Evolutionary conservation across 2,113 vertebrate genomes (phyloP).

Genomic region (Sphaerodactylus townsendi): DNA sequence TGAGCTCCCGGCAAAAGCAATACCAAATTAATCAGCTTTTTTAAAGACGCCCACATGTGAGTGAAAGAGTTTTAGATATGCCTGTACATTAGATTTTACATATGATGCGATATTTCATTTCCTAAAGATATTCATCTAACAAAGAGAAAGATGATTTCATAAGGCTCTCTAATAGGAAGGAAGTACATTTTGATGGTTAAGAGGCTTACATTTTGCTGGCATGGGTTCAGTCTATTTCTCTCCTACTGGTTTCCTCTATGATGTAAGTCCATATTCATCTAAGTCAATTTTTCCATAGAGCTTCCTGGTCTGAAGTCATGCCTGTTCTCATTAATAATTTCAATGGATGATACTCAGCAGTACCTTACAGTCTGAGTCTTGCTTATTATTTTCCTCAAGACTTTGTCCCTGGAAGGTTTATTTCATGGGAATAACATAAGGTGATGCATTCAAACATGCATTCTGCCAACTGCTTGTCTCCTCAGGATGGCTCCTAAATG

Average conservation of each 20-base stretch:
- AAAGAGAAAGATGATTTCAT: not conserved
- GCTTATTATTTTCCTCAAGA: not conserved
- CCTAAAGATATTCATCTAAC: constrained; percentile 4
- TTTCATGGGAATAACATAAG: not conserved
- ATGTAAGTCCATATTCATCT: not conserved
- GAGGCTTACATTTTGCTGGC: not conserved
- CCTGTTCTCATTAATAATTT: not conserved
- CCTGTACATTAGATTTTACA: not conserved
- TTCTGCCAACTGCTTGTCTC: not conserved
- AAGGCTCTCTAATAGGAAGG: not conserved
- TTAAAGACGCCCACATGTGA: not conserved
- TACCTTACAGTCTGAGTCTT: not conserved
- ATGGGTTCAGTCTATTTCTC: not conserved
- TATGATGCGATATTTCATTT: not conserved
- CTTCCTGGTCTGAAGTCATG: not conserved
- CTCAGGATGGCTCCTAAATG: too few relatives aligned
- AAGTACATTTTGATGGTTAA: not conserved
- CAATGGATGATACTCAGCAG: not conserved
- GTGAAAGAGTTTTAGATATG: constrained; percentile 36
- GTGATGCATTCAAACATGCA: not conserved
- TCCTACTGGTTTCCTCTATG: not conserved
- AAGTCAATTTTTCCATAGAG: not conserved
- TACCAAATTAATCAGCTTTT: not conserved
- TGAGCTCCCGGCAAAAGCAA: constrained; percentile 16
- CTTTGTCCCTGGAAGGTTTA: not conserved